Conservation (phyloP, 2,888 invertebrate species). For the Aspidiotus rigidus region DNA sequence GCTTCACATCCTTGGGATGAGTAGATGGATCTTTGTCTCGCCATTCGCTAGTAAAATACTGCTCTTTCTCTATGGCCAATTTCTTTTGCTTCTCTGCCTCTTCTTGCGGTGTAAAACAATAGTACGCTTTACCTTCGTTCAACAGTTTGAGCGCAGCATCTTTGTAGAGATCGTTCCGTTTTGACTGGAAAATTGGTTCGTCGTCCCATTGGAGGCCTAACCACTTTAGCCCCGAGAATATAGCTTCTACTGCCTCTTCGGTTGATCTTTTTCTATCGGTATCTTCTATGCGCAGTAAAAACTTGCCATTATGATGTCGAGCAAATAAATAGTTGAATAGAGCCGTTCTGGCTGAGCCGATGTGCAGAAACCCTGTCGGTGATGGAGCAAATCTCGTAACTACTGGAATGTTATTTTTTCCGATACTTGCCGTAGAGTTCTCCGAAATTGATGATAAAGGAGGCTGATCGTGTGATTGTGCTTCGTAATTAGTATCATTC, state of each 20-base stretch:
- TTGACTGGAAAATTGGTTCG: constrained; percentile 81
- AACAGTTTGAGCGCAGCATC: constrained; percentile 57
- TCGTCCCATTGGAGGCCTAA: constrained; percentile 65
- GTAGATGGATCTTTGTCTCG: neutral
- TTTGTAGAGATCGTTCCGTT: constrained; percentile 66
- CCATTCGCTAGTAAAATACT: neutral
- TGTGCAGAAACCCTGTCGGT: constrained; percentile 86
- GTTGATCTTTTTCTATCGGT: constrained; percentile 83
- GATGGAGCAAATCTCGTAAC: constrained; percentile 81
- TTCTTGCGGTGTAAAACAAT: constrained; percentile 56
- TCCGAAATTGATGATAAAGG: too few relatives aligned
- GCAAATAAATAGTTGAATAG: constrained; percentile 91
- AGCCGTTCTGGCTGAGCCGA: constrained; percentile 92
- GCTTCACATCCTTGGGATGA: neutral
- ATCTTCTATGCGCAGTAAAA: constrained; percentile 91
- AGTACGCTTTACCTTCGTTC: constrained; percentile 68
- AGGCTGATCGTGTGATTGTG: too few relatives aligned
- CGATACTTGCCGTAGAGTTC: too few relatives aligned
- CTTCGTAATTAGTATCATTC: too few relatives aligned
- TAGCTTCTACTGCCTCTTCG: constrained; percentile 63
- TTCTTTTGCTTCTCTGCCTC: neutral
- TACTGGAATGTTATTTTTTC: neutral
- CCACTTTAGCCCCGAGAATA: constrained; percentile 73
- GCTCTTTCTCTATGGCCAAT: neutral
- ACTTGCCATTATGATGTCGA: constrained; percentile 64